phyloP scores from a whole-genome alignment of 2,113 vertebrate species.

The Passer montanus region DNA sequence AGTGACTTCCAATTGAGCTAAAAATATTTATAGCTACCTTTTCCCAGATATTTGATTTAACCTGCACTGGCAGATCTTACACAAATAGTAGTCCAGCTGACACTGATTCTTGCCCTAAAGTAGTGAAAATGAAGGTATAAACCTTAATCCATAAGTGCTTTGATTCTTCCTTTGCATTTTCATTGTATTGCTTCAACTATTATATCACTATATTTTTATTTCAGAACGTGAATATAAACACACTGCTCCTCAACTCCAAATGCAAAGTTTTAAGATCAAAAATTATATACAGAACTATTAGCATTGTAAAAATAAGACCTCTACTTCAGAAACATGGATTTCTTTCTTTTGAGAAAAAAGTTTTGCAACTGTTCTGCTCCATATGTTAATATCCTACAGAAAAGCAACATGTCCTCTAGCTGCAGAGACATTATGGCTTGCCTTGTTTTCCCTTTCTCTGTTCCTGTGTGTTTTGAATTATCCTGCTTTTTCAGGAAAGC shows the following conservation, averaged over 20 bases:
- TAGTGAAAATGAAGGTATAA: not conserved
- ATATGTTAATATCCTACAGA: not conserved
- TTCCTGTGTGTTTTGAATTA: not conserved
- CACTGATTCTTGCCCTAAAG: not conserved
- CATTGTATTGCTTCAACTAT: not conserved
- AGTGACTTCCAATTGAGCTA: not conserved
- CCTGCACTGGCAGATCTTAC: not conserved
- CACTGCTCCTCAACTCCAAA: not conserved
- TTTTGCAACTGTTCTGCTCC: not conserved
- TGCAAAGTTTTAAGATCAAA: not conserved
- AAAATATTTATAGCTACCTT: not conserved
- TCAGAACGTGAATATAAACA: not conserved
- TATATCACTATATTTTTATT: not conserved
- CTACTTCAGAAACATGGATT: not conserved
- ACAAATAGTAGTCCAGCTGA: not conserved
- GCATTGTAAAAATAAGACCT: not conserved
- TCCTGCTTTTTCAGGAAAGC: not conserved
- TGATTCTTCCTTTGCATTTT: not conserved
- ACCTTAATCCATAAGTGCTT: not conserved
- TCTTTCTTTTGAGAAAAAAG: not conserved
- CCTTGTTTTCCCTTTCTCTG: not conserved
- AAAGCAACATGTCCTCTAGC: not conserved
- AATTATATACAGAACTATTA: not conserved
- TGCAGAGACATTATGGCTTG: not conserved
- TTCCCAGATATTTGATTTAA: not conserved